Base-by-base conservation (phyloP, 2,888 invertebrate genomes). In the Phrixothrix hirtus region DNA sequence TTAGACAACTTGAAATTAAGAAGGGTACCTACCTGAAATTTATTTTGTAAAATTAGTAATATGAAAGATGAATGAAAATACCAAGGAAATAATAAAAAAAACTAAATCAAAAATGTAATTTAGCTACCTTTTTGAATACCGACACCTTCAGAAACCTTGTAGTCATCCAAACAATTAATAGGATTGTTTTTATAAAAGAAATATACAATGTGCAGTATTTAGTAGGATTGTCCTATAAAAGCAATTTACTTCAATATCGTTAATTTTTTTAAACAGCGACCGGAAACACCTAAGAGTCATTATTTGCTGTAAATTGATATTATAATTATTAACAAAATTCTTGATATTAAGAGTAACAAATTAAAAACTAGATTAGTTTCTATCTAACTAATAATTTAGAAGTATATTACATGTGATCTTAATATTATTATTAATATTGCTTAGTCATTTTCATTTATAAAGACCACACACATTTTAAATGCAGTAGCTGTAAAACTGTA, bases 41-140 rank as follows among this genome's bases (percentile, higher is more conserved):
- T 63, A 58, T 56, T 52, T 50, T 49, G 21, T n/a, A n/a, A 59
- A 65, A 67, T 67, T 68, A 68, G 67, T 66, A 66, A 66, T 60
- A 54, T 55, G 43, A 62, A 62, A 65, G 66, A 61, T 68, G 68
- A 68, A 68, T 68, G 68, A 67, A 67, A 64, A 63, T 64, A 58
- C 60, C 57, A 61, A 62, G 61, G 44, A 46, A 54, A 42, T 47
- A 42, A 53, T 12, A 42, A 41, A 64, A 68, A 63, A 67, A 67
- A 21, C 21, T 7, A 21, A 21, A 21, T 21, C 21, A 21, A 21
- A 21, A 21, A 67, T 66, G 65, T 65, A 66, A 67, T 68, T 67
- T 66, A 58, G 42, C 56, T 48, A 51, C 58, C 58, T 59, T 53
- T 65, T 66, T 58, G 58, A 61, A 57, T 58, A 62, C 61, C 64